Evolutionary conservation across 2,888 invertebrate genomes (phyloP), one percentile per base, ranked within the genome.

Genomic region (Argynnis bischoffii): DNA sequence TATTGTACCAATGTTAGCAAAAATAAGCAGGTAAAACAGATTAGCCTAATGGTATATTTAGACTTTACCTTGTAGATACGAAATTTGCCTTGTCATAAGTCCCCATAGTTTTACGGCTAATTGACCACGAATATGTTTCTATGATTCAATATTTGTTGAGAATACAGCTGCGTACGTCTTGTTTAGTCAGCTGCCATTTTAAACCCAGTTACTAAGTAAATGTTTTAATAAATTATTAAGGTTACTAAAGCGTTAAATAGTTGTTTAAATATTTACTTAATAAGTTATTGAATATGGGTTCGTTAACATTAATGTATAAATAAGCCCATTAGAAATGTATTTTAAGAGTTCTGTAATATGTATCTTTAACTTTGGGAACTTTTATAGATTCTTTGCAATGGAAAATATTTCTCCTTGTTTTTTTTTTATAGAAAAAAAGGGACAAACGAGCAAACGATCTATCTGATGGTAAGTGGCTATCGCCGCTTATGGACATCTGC

Each of bases 111-210:
- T 81, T 85, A 80, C 84, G 81, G 76, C 71, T 83, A 85, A 86
- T 89, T 86, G 84, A 79, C 76, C 81, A 81, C 79, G 79, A 85
- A 84, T 84, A 76, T 79, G 81, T 79, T 79, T 77, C 75, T 75
- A 74, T 77, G 76, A 77, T 66, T 75, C 78, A 83, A 85, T 88
- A 82, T 87, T 87, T 85, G 77, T 80, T 83, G 83, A 76, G 81
- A 81, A 78, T 78, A 81, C 81, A 84, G 81, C 78, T 77, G 84
- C 78, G 68, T 75, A 76, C 67, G 60, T 71, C 71, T 71, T 86
- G 81, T 88, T 89, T 87, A 78, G 67, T 74, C 89, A 89, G 89
- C 85, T 88, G 88, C 71, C 18, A 60, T 54, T 60, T 48, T 21
- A 48, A 8, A 55, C 73, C 54, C 16, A 1, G 31, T 47, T 8